Evolutionary conservation across 2,113 vertebrate species (phyloP).

Genomic region (Amazona vittata): DNA sequence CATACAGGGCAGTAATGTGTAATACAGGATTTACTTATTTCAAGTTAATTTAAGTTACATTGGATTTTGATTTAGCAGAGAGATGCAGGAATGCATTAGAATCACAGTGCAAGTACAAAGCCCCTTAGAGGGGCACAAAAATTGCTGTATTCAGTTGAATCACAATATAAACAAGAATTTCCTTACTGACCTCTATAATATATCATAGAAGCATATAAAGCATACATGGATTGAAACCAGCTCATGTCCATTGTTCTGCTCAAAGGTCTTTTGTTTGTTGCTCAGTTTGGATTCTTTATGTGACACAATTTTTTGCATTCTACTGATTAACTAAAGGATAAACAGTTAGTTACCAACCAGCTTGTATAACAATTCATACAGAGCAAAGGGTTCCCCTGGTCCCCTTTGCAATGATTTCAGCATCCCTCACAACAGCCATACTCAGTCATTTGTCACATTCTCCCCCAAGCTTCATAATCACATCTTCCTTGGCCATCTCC

Average conservation of each 20-base stretch:
- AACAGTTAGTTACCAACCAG: neutral
- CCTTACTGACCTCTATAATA: neutral
- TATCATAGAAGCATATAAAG: neutral
- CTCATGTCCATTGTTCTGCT: neutral
- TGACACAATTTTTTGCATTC: neutral
- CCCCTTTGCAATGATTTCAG: neutral
- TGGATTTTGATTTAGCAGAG: neutral
- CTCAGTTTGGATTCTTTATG: neutral
- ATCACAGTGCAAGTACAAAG: neutral
- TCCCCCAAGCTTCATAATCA: neutral
- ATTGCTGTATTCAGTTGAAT: neutral
- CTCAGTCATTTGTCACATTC: too few species aligned
- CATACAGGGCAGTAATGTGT: accelerated
- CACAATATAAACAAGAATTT: neutral
- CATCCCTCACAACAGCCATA: neutral
- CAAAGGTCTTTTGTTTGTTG: neutral
- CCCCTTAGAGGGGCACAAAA: neutral
- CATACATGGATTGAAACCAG: neutral
- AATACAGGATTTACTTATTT: neutral
- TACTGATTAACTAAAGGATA: neutral
- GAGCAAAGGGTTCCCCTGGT: neutral
- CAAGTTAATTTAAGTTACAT: neutral
- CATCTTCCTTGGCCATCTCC: neutral
- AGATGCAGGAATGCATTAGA: neutral
- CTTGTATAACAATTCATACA: neutral